Evolutionary conservation across 2,888 invertebrate genomes (phyloP), one percentile per base, ranked within the genome.

Genomic region (Zele albiditarsus): DNA sequence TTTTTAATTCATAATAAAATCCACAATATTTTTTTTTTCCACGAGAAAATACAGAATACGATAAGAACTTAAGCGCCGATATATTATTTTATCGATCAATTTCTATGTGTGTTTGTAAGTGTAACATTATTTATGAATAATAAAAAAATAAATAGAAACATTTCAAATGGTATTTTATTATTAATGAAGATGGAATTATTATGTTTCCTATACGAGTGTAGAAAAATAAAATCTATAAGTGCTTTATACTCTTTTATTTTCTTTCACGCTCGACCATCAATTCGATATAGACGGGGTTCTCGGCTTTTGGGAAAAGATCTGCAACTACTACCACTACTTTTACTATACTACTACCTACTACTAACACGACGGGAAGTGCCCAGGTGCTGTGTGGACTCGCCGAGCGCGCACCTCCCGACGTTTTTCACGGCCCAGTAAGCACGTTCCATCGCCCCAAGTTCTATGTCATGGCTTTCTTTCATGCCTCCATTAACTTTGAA

Each of bases 401-500:
- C 33, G 42, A 38, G 70, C 57, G 63, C 57, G 38, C 49, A 73
- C 31, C 68, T 63, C 57, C 38, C 57, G 57, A 38, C 31, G 66
- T 66, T 66, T 68, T 73, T 73, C 73, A 60, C 49, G 20, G 58
- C 46, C 60, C 60, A 66, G 58, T 73, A 60, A 42, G 16, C 23
- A 27, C 31, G 25, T 28, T 31, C 38, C 33, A 20, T 27, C 60
- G 23, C 73, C 60, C 58, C 28, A 58, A 60, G 31, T 63, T 63
- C 63, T 63, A 20, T 27, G 46, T 53, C 53, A 20, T 53, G 53
- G 53, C n/a, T 53, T 23, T 62, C 28, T 62, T 62, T 71, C 46
- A 74, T 70, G 70, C 63, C 66, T 65, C 70, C 65, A 74, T 74
- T 74, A 74, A 70, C 74, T 74, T 69, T 23, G 63, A 74, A 60